Evolutionary conservation across 2,888 invertebrate genomes (phyloP).

Genomic region (Amblyjoppa proteus): DNA sequence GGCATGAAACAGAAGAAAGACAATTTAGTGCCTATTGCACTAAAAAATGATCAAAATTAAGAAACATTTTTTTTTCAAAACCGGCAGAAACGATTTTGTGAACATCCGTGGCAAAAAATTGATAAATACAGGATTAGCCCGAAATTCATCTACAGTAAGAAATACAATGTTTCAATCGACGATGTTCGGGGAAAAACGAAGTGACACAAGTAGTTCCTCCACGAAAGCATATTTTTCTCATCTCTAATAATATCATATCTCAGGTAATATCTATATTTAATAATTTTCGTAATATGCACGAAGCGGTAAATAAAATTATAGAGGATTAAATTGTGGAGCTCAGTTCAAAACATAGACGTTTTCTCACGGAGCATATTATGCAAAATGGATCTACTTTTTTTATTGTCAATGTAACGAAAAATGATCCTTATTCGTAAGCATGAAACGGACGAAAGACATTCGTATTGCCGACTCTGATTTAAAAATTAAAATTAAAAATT

Average conservation of each 20-base stretch:
- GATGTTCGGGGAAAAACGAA: neutral
- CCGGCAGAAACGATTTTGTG: slow-evolving; percentile 93
- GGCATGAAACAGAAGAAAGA: no score
- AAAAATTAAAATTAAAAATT: neutral
- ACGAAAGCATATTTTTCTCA: neutral
- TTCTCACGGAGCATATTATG: neutral
- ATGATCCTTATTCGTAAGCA: neutral
- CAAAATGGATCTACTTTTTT: neutral
- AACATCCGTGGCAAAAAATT: slow-evolving; percentile 87
- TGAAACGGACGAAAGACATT: neutral
- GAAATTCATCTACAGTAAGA: no score
- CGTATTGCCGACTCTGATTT: neutral
- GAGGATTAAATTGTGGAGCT: neutral
- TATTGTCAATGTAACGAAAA: neutral
- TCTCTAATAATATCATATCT: no score
- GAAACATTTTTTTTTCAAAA: no score
- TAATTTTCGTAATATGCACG: neutral
- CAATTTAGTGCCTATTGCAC: no score
- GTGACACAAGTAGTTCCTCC: neutral
- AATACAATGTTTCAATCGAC: neutral
- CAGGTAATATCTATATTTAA: neutral
- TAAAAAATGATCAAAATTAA: no score
- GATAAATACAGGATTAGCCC: no score
- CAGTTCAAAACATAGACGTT: neutral
- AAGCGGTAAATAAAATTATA: slow-evolving; percentile 13